Conservation (phyloP, 2,797 vertebrate genomes). For the Sitta carolinensis region DNA sequence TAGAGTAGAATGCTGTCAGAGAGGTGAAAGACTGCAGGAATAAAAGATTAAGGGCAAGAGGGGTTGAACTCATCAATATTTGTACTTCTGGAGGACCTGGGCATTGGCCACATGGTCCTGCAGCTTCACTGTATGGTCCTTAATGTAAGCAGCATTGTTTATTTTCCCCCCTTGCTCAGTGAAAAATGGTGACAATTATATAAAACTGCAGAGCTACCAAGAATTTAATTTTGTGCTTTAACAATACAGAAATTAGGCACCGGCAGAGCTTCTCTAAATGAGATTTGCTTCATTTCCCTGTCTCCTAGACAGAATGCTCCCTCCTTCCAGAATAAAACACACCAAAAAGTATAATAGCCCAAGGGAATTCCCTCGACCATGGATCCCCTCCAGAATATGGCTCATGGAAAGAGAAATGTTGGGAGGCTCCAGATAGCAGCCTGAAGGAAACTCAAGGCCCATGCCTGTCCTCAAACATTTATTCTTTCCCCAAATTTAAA, state of each 20-base stretch:
- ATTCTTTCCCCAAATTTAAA: not conserved
- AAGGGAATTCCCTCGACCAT: not conserved
- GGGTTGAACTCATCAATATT: not conserved
- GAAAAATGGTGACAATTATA: conserved; percentile 51
- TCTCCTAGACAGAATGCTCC: not conserved
- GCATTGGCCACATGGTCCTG: not conserved
- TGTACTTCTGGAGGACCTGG: not conserved
- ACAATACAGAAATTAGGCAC: conserved; percentile 49
- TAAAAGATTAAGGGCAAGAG: conserved; percentile 9
- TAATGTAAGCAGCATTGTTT: not conserved
- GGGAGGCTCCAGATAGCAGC: not conserved
- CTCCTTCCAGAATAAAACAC: not conserved
- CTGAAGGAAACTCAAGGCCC: not conserved
- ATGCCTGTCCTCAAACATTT: not conserved
- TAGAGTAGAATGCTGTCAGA: not conserved
- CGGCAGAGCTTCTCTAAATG: not conserved
- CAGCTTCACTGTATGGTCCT: not conserved
- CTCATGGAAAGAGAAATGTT: not conserved
- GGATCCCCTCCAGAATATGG: not conserved
- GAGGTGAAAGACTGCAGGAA: not conserved
- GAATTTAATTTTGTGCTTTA: conserved; percentile 50
- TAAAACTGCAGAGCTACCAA: conserved; percentile 22
- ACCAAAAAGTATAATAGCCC: not conserved
- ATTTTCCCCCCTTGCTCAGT: accelerated
- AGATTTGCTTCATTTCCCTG: conserved; percentile 17